Evolutionary conservation across 2,888 invertebrate genomes (phyloP).

Genomic region (Ligdia adustata): DNA sequence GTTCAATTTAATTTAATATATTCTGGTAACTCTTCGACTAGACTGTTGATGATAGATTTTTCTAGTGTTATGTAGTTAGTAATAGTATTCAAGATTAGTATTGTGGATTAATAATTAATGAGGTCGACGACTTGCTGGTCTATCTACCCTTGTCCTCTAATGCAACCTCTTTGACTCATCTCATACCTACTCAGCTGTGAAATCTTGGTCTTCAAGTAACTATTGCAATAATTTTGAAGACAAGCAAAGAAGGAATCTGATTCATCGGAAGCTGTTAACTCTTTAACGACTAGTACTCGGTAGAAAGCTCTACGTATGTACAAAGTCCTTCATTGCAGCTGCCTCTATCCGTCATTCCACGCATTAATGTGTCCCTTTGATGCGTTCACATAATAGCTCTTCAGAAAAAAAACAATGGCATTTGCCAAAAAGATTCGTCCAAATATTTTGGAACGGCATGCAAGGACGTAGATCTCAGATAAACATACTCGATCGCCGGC

Average conservation of each 20-base stretch:
- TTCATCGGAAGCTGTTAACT: slow-evolving; percentile 19
- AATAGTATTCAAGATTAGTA: too few relatives aligned
- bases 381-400: slow-evolving; percentile 43
- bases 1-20: neutral
- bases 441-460: slow-evolving; percentile 49
- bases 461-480: slow-evolving; percentile 49
- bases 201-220: too few relatives aligned
- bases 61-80: too few relatives aligned
- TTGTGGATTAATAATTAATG: too few relatives aligned
- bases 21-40: too few relatives aligned
- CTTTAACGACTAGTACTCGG: slow-evolving; percentile 10
- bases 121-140: too few relatives aligned
- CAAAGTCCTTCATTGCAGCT: slow-evolving; percentile 35
- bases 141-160: too few relatives aligned
- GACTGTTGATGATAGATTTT: too few relatives aligned
- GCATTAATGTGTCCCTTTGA: slow-evolving; percentile 46
- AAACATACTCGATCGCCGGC: slow-evolving; percentile 41
- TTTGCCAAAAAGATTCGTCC: slow-evolving; percentile 54
- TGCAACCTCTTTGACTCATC: too few relatives aligned
- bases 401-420: slow-evolving; percentile 49
- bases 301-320: slow-evolving; percentile 12
- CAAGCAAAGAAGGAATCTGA: slow-evolving; percentile 7
- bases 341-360: slow-evolving; percentile 35
- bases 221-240: slow-evolving; percentile 10
- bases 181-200: too few relatives aligned